Percentiles rank a stretch among this genome's conserved stretches.
Conservation (phyloP, 2,113 vertebrate species). For the Numenius arquata region DNA sequence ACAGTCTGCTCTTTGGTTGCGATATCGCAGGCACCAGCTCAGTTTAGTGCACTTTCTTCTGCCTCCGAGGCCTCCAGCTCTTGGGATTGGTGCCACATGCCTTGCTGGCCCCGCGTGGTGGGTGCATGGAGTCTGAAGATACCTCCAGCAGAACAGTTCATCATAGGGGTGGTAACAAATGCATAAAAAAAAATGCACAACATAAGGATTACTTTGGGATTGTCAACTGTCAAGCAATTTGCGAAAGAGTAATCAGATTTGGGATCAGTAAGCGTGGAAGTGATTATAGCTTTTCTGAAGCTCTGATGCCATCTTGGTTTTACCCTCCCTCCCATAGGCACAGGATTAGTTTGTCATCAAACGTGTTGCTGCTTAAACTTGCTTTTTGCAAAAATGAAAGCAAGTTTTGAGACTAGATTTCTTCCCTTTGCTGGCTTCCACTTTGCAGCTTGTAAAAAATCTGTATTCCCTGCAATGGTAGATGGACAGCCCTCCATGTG, state of each 20-base stretch:
- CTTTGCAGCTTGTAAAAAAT: not conserved
- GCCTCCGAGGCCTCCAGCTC: not conserved
- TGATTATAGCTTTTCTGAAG: not conserved
- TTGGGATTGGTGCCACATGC: not conserved
- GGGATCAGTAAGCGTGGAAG: accelerated
- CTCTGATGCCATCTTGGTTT: not conserved
- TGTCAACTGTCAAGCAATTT: not conserved
- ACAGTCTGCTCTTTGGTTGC: not conserved
- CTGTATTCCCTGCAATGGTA: not conserved
- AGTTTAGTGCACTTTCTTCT: not conserved
- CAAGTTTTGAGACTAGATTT: not conserved
- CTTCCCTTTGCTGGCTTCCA: not conserved
- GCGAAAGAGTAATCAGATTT: not conserved
- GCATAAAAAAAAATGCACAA: not conserved
- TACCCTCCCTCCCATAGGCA: not conserved
- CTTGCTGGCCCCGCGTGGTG: accelerated
- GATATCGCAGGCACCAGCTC: not conserved
- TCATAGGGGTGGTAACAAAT: not conserved
- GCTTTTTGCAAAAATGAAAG: not conserved
- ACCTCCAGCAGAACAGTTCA: not conserved
- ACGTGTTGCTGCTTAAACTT: not conserved
- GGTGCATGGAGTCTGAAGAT: not conserved
- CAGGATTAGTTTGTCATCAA: not conserved
- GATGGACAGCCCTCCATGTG: not conserved
- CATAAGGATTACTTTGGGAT: not conserved